A percentile compares a stretch with the other conserved stretches of the same genome.
Conservation (phyloP, 2,113 vertebrate genomes). For the Gymnogyps californianus region DNA sequence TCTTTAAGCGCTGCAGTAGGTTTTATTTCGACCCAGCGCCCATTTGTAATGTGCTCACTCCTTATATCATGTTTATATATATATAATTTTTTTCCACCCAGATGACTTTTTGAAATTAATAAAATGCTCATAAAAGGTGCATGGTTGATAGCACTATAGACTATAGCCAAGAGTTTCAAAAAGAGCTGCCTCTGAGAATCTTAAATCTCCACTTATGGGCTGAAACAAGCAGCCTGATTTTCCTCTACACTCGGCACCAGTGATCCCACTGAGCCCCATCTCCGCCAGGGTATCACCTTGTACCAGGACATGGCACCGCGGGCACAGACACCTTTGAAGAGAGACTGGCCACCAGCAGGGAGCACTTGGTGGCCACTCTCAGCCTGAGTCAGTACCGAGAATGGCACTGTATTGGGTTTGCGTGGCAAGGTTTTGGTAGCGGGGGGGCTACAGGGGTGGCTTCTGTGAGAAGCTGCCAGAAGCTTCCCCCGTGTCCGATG, state of each 20-base stretch:
- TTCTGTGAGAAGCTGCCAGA: too few relatives aligned
- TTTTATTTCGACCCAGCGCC: constrained; percentile 22
- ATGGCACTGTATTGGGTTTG: too few relatives aligned
- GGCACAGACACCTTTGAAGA: background rate
- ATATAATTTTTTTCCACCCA: background rate
- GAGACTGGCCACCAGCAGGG: background rate
- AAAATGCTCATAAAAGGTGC: background rate
- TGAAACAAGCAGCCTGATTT: background rate
- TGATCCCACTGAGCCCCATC: fast-evolving
- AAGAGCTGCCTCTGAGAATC: background rate
- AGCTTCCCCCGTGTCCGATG: too few relatives aligned
- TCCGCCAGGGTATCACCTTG: background rate
- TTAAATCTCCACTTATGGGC: background rate
- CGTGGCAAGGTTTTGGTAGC: too few relatives aligned
- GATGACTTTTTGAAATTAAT: constrained; percentile 2
- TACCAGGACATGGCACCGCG: fast-evolving
- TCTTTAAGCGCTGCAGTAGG: background rate
- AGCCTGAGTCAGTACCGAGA: background rate
- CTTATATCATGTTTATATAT: constrained; percentile 32
- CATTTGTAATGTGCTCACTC: constrained; percentile 2
- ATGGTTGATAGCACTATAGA: background rate
- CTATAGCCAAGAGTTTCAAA: background rate
- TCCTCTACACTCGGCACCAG: background rate
- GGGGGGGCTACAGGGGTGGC: too few relatives aligned
- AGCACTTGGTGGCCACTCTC: background rate